Evolutionary conservation across 2,113 vertebrate genomes (phyloP).

Genomic region (Mixornis gularis): DNA sequence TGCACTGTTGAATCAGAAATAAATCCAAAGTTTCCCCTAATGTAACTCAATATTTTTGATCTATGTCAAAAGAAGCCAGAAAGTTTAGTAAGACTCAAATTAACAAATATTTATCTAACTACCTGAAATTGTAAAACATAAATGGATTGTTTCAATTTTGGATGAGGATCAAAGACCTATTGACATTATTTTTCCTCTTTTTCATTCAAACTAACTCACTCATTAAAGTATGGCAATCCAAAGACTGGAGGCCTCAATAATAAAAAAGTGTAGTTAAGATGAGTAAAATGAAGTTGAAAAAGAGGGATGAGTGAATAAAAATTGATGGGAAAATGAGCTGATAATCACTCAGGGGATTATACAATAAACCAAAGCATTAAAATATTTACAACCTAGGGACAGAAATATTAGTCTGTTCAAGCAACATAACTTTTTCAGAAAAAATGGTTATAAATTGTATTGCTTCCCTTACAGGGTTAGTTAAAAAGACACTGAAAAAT

Average conservation of each 20-base stretch:
- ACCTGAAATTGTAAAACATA: not conserved
- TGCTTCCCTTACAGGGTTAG: constrained; percentile 40
- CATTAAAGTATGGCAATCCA: not conserved
- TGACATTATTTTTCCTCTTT: not conserved
- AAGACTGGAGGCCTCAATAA: not conserved
- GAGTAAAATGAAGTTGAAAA: constrained; percentile 35
- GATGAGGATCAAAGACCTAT: not conserved
- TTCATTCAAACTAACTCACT: not conserved
- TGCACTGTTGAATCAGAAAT: not conserved
- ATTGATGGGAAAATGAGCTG: constrained; percentile 3
- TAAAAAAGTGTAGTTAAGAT: not conserved
- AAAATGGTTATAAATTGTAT: constrained; percentile 50
- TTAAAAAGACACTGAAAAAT: constrained; percentile 38
- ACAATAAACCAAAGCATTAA: constrained; percentile 48
- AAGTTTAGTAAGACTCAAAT: not conserved
- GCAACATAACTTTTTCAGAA: constrained; percentile 24
- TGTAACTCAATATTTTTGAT: not conserved
- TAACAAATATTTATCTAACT: not conserved
- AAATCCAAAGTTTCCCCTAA: not conserved
- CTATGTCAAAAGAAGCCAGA: not conserved
- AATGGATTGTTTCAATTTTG: not conserved
- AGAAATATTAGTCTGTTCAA: constrained; percentile 4
- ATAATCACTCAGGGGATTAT: not conserved
- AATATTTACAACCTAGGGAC: constrained; percentile 17
- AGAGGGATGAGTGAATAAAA: not conserved